These are phyloP conservation scores for Drosophila barbarae DNA, from an alignment of 2,888 invertebrate species.

Conservation along the genomic window DNA sequence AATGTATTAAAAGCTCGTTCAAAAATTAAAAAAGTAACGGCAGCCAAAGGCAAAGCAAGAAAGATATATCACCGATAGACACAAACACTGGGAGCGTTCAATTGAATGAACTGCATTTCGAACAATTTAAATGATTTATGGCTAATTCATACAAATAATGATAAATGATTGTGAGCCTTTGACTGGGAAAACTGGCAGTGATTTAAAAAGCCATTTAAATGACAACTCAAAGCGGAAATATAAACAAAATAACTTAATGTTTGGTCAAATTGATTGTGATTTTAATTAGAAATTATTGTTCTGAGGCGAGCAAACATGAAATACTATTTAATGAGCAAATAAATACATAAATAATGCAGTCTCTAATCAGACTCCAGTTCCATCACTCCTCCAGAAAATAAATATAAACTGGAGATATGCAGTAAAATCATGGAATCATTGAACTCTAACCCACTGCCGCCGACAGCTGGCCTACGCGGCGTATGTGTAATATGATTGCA, in stretches of 20 bases:
- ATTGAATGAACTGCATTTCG: conserved; percentile 28
- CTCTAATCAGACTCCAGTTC: not conserved
- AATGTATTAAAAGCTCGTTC: conserved; percentile 63
- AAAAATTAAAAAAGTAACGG: conserved; percentile 37
- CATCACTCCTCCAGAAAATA: not conserved
- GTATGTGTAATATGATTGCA: conserved; percentile 57
- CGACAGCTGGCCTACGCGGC: conserved; percentile 41
- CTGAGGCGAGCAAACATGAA: not conserved
- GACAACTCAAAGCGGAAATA: conserved; percentile 11
- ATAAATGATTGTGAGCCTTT: conserved; percentile 21
- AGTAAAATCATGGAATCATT: conserved; percentile 36
- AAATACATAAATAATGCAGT: conserved; percentile 5
- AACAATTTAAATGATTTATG: conserved; percentile 20
- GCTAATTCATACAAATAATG: conserved; percentile 17
- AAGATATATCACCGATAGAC: conserved; percentile 7
- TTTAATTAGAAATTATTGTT: conserved; percentile 18
- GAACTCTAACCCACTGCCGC: conserved; percentile 59
- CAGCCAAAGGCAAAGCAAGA: not conserved
- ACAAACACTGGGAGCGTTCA: conserved; percentile 19
- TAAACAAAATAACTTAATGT: not conserved
- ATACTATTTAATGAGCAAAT: not conserved
- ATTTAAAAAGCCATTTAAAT: conserved; percentile 5
- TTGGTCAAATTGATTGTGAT: not conserved
- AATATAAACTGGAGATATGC: conserved; percentile 4
- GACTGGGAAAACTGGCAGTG: not conserved